These are phyloP conservation scores for Setophaga petechia DNA, from an alignment of 2,113 vertebrate genomes.

Conservation along the genomic window DNA sequence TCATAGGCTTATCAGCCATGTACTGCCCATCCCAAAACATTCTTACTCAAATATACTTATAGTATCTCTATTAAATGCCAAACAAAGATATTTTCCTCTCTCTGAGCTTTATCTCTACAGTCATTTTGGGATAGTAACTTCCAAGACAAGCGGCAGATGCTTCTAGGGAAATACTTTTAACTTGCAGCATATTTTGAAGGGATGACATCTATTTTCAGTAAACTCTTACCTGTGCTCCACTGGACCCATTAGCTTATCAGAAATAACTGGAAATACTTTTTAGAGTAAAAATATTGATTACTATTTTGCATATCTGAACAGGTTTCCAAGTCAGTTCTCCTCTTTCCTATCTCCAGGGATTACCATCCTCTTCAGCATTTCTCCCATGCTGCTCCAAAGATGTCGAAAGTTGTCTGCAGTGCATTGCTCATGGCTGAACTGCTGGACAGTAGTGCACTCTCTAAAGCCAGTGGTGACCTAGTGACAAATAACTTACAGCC, in stretches of 20 bases:
- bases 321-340: not conserved
- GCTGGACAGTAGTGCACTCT: not conserved
- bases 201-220: not conserved
- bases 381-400: not conserved
- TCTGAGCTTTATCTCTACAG: conserved; percentile 10
- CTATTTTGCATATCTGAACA: not conserved
- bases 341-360: not conserved
- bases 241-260: not conserved
- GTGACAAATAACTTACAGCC: not conserved
- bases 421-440: not conserved
- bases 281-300: not conserved
- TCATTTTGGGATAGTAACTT: not conserved
- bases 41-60: not conserved
- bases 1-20: not conserved
- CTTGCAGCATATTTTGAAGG: not conserved
- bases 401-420: not conserved
- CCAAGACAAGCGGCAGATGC: not conserved
- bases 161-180: not conserved
- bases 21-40: not conserved
- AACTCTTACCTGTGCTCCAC: not conserved
- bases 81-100: conserved; percentile 8
- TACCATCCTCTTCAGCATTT: not conserved
- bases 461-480: not conserved
- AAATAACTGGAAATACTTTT: not conserved
- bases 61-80: not conserved